Percentiles rank a stretch among this genome's conserved stretches.
Evolutionary conservation across 2,888 invertebrate genomes (phyloP).

Genomic region (Bibio marci): DNA sequence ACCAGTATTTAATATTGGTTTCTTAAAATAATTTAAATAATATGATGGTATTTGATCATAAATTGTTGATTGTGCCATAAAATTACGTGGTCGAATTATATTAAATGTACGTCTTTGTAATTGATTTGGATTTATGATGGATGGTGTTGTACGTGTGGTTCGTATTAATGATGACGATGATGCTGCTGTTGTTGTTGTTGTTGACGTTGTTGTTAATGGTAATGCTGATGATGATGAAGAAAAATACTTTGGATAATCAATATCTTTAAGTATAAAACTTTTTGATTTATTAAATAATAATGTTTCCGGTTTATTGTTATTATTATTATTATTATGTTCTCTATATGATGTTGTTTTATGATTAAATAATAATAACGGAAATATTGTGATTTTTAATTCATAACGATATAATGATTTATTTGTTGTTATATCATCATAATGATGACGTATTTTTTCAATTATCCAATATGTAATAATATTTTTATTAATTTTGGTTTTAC

Average conservation of each 20-base stretch:
- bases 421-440: conserved; percentile 23
- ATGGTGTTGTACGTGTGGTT: neutral
- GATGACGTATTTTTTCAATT: conserved; percentile 48
- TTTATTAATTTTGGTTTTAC: conserved; percentile 15
- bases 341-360: no score
- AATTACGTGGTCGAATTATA: no score
- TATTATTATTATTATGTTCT: no score
- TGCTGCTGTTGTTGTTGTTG: neutral
- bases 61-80: neutral
- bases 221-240: neutral
- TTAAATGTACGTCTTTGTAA: no score
- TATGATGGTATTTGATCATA: conserved; percentile 3
- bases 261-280: conserved; percentile 44
- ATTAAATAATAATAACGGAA: conserved; percentile 27
- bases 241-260: conserved; percentile 26
- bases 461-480: conserved; percentile 46
- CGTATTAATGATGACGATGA: neutral
- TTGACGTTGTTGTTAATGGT: neutral
- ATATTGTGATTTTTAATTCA: conserved; percentile 50
- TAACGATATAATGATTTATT: conserved; percentile 33
- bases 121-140: neutral
- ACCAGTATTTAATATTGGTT: conserved; percentile 14
- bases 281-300: conserved; percentile 28
- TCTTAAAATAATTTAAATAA: no score
- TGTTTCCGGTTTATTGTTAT: neutral